These are phyloP conservation scores for Zaprionus vittiger DNA, from an alignment of 1,140 invertebrate species.

Conservation along the genomic window DNA sequence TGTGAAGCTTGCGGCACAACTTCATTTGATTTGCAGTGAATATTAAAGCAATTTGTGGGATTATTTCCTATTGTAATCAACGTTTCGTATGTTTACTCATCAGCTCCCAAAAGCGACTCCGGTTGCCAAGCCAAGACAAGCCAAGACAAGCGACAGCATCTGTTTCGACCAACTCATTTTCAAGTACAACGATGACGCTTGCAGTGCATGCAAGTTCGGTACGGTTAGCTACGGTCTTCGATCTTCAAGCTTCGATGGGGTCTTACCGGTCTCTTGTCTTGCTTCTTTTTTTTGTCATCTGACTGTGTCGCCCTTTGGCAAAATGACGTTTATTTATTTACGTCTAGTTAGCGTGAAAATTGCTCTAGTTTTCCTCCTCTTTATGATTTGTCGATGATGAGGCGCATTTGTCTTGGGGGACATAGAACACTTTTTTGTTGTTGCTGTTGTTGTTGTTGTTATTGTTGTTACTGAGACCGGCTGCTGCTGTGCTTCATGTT, in stretches of 20 bases:
- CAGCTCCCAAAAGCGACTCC: constrained; percentile 11
- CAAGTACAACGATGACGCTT: constrained; percentile 58
- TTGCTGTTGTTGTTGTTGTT: background rate
- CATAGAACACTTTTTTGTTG: constrained; percentile 36
- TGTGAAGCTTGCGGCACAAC: constrained; percentile 52
- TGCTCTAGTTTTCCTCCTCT: constrained; percentile 64
- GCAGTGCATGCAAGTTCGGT: constrained; percentile 18
- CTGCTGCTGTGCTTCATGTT: constrained; percentile 20
- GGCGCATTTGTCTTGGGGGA: constrained; percentile 45
- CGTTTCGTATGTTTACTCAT: constrained; percentile 45
- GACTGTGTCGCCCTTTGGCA: constrained; percentile 30
- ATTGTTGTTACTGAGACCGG: constrained; percentile 20
- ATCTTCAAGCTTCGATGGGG: constrained; percentile 29
- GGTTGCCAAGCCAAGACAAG: constrained; percentile 7
- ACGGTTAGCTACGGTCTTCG: constrained; percentile 19
- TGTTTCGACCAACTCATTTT: constrained; percentile 67
- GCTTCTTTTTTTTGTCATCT: constrained; percentile 3
- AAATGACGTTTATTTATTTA: constrained; percentile 58
- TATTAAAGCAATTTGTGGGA: constrained; percentile 84
- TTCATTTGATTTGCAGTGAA: constrained; percentile 84
- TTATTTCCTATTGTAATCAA: constrained; percentile 84
- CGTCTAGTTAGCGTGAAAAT: constrained; percentile 73
- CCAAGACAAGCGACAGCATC: constrained; percentile 13
- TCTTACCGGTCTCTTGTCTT: constrained; percentile 13
- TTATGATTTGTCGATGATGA: constrained; percentile 37